A percentile compares a stretch with the other conserved stretches of the same genome.
Conservation (phyloP, 2,888 invertebrate species). For the Cotesia congregata region DNA sequence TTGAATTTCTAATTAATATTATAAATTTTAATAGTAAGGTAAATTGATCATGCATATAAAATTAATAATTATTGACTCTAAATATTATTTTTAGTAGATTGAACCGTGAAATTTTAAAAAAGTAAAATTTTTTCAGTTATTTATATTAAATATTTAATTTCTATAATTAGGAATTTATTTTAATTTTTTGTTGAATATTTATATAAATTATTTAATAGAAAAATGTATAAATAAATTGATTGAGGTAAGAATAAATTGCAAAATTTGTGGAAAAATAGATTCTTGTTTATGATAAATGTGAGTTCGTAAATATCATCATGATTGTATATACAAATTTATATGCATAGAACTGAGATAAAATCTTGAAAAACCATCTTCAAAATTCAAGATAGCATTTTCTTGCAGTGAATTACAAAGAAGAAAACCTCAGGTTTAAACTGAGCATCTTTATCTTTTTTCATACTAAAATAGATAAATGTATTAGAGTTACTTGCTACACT, state of each 20-base stretch:
- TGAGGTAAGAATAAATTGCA: too few relatives aligned
- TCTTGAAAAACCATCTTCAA: constrained; percentile 1
- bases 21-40: too few relatives aligned
- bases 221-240: background rate
- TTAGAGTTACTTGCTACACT: background rate
- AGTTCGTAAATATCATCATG: background rate
- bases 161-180: too few relatives aligned
- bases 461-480: background rate
- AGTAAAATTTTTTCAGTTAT: too few relatives aligned
- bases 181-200: too few relatives aligned
- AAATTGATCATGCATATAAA: too few relatives aligned
- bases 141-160: too few relatives aligned
- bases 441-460: background rate
- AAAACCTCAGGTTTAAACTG: background rate
- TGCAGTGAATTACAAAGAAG: background rate
- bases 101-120: too few relatives aligned
- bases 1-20: too few relatives aligned
- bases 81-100: too few relatives aligned
- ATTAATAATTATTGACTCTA: too few relatives aligned
- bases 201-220: background rate
- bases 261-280: too few relatives aligned
- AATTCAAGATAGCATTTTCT: background rate
- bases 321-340: background rate
- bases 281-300: background rate
- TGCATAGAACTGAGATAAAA: background rate